Percentiles rank a stretch among this genome's conserved stretches.
phyloP scores from a whole-genome alignment of 2,797 vertebrate species.

The Danio choprae region DNA sequence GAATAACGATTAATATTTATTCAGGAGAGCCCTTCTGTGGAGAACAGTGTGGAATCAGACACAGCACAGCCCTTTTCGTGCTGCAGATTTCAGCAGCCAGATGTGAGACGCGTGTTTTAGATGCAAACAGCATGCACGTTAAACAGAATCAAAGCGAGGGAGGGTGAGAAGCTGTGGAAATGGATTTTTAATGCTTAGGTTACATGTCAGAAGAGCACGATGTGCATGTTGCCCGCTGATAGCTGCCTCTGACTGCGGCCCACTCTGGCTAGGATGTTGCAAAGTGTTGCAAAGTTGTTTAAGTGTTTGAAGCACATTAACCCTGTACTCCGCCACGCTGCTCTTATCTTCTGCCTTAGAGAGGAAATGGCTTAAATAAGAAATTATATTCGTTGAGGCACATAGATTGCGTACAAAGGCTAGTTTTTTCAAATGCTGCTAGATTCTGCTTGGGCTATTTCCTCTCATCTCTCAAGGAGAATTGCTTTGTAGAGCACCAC shows the following conservation, averaged over 20 bases:
- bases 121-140: slow-evolving; percentile 44
- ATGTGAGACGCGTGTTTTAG: slow-evolving; percentile 42
- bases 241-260: slow-evolving; percentile 55
- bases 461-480: slow-evolving; percentile 22
- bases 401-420: slow-evolving; percentile 1
- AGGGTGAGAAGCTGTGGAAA: slow-evolving; percentile 59
- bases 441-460: slow-evolving; percentile 59
- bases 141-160: slow-evolving; percentile 55
- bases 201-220: slow-evolving; percentile 60
- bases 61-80: slow-evolving; percentile 59
- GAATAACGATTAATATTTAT: slow-evolving; percentile 74
- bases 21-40: slow-evolving; percentile 65
- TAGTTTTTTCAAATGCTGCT: slow-evolving; percentile 44
- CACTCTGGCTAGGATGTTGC: slow-evolving; percentile 39
- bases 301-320: slow-evolving; percentile 45
- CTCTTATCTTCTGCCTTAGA: slow-evolving; percentile 17
- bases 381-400: neutral
- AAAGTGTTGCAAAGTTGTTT: slow-evolving; percentile 44
- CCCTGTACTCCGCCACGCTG: neutral
- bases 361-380: slow-evolving; percentile 21
- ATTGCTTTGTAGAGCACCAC: slow-evolving; percentile 52
- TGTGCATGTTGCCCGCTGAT: slow-evolving; percentile 59
- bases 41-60: slow-evolving; percentile 61
- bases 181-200: slow-evolving; percentile 69
- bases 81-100: slow-evolving; percentile 22